Base-by-base conservation (phyloP, 2,888 invertebrate species). In the Drosophila engyochracea region DNA sequence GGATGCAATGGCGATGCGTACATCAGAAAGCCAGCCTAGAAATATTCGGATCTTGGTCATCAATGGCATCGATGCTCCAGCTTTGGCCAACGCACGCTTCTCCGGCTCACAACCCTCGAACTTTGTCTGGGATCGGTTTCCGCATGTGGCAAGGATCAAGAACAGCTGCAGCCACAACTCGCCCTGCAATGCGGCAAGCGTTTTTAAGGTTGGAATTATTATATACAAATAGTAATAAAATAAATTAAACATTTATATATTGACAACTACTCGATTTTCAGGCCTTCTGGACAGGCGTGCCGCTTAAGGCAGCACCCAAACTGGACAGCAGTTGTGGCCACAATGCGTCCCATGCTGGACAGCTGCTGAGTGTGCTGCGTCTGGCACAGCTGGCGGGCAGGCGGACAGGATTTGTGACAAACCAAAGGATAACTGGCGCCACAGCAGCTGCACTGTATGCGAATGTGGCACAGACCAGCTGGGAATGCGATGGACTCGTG, bases 11-110 rank as follows among this genome's bases (percentile, higher is more conserved):
- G 91, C 93, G 93, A 92, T 96, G 95, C 76, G 91, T 91, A 14
- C 94, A 93, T 12, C 90, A 88, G 61, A 55, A 3, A 7, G 6
- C 0, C 66, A 53, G 22, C 83, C 83, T 0, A 96, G 95, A 92
- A 98, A 97, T 92, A 95, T 97, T 2, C 96, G 97, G 49, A 80
- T 98, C 2, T 97, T 98, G 91, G 92, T 98, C 2, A 97, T 97
- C 0, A 97, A 98, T 87, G 98, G 98, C 1, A 97, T 98, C 96
- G 97, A 97, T 0, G 94, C 96, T 0, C 95, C 96, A 65, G 97
- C 97, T 0, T 94, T 97, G 61, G 97, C 97, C 0, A 96, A 96
- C 0, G 67, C 81, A 1, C 71, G 91, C 9, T 91, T 95, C 96
- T 0, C 94, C 96, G 84, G 96, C 96, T 66, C 95, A 1, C 33